A percentile compares a stretch with the other conserved stretches of the same genome.
phyloP scores from a whole-genome alignment of 1,140 invertebrate genomes.

The Nasonia giraulti region DNA sequence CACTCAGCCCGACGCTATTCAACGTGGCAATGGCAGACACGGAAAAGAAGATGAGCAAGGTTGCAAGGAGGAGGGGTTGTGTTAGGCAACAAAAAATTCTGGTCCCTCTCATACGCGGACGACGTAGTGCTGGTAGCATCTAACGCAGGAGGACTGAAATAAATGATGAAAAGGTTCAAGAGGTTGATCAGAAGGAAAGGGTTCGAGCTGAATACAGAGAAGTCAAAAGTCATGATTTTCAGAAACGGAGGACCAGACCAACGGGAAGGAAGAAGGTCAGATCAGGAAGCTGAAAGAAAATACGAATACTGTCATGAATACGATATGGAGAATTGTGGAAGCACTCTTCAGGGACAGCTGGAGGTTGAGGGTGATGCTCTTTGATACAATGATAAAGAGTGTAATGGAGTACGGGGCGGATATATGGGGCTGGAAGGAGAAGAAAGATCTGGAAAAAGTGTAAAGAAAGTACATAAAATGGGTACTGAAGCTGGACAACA shows the following conservation, averaged over 20 bases:
- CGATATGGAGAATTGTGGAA: neutral
- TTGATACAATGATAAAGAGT: neutral
- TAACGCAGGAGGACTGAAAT: constrained; percentile 25
- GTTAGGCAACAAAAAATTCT: too few relatives aligned
- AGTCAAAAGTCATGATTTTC: constrained; percentile 50
- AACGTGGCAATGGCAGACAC: constrained; percentile 27
- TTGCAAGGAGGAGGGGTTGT: too few relatives aligned
- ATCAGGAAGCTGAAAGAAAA: neutral
- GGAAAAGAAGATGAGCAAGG: neutral
- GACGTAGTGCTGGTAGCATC: neutral
- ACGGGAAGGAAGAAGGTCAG: neutral
- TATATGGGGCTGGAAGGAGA: neutral
- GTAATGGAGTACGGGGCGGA: neutral
- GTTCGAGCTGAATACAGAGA: constrained; percentile 36
- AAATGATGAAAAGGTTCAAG: constrained; percentile 46
- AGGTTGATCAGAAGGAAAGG: constrained; percentile 42
- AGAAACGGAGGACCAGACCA: constrained; percentile 39
- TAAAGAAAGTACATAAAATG: too few relatives aligned
- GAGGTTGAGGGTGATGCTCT: neutral
- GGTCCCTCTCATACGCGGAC: too few relatives aligned
- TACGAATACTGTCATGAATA: neutral
- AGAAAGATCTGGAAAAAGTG: neutral
- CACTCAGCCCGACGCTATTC: constrained; percentile 41
- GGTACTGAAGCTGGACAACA: neutral
- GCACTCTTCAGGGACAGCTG: neutral